These are phyloP conservation scores for Drosophila paulistorum DNA, from an alignment of 1,140 invertebrate genomes.

Conservation along the genomic window DNA sequence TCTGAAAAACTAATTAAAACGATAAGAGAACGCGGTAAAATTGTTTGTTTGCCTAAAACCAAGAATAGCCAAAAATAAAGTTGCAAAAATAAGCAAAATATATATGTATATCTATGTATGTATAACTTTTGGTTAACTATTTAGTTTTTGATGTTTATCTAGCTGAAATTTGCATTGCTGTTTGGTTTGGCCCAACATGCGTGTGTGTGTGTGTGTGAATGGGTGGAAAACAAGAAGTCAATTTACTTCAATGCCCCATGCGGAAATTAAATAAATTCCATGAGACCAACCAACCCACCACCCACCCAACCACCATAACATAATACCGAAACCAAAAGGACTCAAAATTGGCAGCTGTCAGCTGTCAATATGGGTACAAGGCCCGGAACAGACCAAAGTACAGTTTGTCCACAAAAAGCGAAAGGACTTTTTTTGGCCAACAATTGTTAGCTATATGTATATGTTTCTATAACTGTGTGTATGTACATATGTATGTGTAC, in stretches of 20 bases:
- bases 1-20: constrained; percentile 76
- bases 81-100: constrained; percentile 15
- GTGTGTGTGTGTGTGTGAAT: constrained; percentile 22
- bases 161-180: constrained; percentile 53
- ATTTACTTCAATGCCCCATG: constrained; percentile 57
- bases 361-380: constrained; percentile 42
- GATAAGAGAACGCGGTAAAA: constrained; percentile 58
- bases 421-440: constrained; percentile 12
- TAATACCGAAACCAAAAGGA: constrained; percentile 26
- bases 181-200: constrained; percentile 8
- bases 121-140: constrained; percentile 31
- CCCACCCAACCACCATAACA: not conserved
- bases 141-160: constrained; percentile 56
- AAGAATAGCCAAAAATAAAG: constrained; percentile 25
- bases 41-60: constrained; percentile 31
- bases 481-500: not conserved
- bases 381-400: constrained; percentile 23
- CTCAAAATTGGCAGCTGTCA: constrained; percentile 67
- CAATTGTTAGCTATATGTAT: not conserved
- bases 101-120: not conserved
- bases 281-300: constrained; percentile 35
- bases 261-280: constrained; percentile 78
- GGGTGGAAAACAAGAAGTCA: constrained; percentile 29
- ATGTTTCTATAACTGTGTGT: too few relatives aligned
- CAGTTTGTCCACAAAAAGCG: constrained; percentile 36